phyloP scores from a whole-genome alignment of 2,888 invertebrate species.

The Aphodius granarius region DNA sequence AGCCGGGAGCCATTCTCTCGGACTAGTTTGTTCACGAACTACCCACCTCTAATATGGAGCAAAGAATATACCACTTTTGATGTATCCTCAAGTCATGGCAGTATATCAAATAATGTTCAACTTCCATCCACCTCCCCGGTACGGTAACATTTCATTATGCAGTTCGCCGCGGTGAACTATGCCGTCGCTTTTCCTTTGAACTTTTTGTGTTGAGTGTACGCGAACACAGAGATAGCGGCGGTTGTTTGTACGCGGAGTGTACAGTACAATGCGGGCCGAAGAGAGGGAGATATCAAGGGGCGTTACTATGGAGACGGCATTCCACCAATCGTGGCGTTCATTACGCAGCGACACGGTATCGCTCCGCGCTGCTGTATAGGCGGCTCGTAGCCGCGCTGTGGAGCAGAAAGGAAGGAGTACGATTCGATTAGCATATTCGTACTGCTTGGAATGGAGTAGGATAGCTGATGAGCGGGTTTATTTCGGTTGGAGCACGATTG shows the following conservation, averaged over 20 bases:
- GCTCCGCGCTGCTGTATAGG: slow-evolving; percentile 30
- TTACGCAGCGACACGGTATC: slow-evolving; percentile 49
- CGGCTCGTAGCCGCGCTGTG: slow-evolving; percentile 25
- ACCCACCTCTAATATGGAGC: too few species aligned
- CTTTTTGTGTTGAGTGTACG: slow-evolving; percentile 21
- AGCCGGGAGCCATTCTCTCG: too few species aligned
- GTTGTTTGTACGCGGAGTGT: slow-evolving; percentile 34
- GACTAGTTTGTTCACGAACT: too few species aligned
- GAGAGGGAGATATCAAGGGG: slow-evolving; percentile 43
- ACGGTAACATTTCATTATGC: neutral
- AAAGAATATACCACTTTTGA: neutral
- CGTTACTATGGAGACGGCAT: slow-evolving; percentile 52
- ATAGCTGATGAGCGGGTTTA: neutral
- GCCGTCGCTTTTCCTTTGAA: slow-evolving; percentile 13
- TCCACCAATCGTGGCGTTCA: slow-evolving; percentile 53
- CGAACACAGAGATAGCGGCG: slow-evolving; percentile 12
- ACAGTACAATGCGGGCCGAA: slow-evolving; percentile 39
- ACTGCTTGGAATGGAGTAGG: neutral
- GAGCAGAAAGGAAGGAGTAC: slow-evolving; percentile 21
- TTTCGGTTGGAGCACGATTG: neutral
- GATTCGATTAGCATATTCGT: neutral
- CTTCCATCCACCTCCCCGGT: neutral
- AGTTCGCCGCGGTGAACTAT: slow-evolving; percentile 16
- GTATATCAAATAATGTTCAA: neutral
- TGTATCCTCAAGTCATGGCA: neutral